Evolutionary conservation across 2,888 invertebrate species (phyloP).

Genomic region (Drosophila barbarae): DNA sequence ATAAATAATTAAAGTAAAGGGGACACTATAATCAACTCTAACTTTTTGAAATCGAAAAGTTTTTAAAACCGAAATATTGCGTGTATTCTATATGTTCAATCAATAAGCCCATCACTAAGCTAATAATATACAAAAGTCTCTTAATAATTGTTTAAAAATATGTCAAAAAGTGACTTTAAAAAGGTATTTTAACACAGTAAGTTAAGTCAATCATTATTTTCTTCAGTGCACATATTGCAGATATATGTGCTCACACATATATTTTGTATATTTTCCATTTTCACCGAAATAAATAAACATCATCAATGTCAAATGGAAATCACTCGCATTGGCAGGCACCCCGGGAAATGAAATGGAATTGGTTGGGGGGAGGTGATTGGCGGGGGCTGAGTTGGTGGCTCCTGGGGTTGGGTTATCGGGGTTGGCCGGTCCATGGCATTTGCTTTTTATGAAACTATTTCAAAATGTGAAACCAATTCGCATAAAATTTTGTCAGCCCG

Average conservation of each 20-base stretch:
- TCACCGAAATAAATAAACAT: conserved; percentile 75
- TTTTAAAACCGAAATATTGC: too few relatives aligned
- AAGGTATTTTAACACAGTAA: too few relatives aligned
- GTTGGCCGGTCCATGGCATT: conserved; percentile 48
- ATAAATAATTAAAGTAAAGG: neutral
- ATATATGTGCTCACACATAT: conserved; percentile 27
- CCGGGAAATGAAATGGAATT: conserved; percentile 29
- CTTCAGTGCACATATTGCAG: conserved; percentile 12
- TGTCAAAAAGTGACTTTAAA: too few relatives aligned
- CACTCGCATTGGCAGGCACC: conserved; percentile 54
- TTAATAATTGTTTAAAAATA: too few relatives aligned
- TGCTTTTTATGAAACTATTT: conserved; percentile 73
- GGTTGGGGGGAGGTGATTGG: conserved; percentile 16
- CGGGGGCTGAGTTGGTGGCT: conserved; percentile 4
- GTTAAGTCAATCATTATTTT: neutral
- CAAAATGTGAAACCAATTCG: conserved; percentile 75
- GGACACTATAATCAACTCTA: too few relatives aligned
- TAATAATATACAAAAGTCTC: too few relatives aligned
- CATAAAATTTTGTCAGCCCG: conserved; percentile 69
- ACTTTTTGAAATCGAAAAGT: neutral
- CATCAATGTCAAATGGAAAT: conserved; percentile 77
- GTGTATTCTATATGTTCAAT: too few relatives aligned
- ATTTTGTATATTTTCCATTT: conserved; percentile 71
- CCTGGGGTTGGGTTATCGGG: neutral
- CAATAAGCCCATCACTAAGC: too few relatives aligned